phyloP scores from a whole-genome alignment of 2,888 invertebrate species.

The Neuroscelio doddi region DNA sequence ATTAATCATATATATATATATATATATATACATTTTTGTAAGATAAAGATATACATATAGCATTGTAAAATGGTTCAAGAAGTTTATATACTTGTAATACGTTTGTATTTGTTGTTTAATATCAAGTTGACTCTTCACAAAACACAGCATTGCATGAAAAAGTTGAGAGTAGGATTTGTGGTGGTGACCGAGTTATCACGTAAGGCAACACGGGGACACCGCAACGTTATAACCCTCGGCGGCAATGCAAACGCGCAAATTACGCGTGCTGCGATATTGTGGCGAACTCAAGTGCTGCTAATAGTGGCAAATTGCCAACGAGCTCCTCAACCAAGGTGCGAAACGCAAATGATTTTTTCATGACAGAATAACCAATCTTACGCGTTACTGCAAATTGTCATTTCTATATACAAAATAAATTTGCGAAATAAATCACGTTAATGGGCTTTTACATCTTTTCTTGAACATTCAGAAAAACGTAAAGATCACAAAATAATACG shows the following conservation, averaged over 20 bases:
- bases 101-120: no score
- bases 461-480: no score
- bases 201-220: conserved; percentile 45
- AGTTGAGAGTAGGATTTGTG: conserved; percentile 35
- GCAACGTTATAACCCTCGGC: conserved; percentile 44
- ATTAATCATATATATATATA: no score
- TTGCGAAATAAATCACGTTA: no score
- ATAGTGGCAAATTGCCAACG: conserved; percentile 45
- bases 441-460: no score
- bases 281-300: conserved; percentile 20
- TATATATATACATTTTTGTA: no score
- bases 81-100: no score
- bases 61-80: no score
- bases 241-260: conserved; percentile 47
- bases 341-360: conserved; percentile 35
- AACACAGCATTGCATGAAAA: conserved; percentile 33
- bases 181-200: conserved; percentile 40
- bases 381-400: no score
- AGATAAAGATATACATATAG: no score
- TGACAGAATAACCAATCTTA: conserved; percentile 14
- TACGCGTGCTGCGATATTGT: conserved; percentile 42
- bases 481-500: no score
- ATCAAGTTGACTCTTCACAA: conserved; percentile 24
- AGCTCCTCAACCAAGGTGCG: conserved; percentile 42
- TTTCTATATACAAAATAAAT: no score